A percentile compares a stretch with the other conserved stretches of the same genome.
These are phyloP conservation scores for Tachina lurida DNA, from an alignment of 2,888 invertebrate species.

Conservation along the genomic window DNA sequence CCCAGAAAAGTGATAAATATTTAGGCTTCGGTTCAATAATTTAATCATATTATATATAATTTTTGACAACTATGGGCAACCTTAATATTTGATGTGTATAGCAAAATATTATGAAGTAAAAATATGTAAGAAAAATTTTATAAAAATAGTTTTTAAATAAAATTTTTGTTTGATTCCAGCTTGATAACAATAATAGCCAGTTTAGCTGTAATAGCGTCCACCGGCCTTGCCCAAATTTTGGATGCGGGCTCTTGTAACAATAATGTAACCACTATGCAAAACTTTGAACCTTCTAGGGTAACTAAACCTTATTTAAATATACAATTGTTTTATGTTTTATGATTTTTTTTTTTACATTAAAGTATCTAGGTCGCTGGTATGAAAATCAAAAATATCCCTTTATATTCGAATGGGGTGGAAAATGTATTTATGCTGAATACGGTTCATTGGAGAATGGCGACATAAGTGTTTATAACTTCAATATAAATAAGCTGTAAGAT, in stretches of 20 bases:
- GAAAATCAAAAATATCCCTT: constrained; percentile 89
- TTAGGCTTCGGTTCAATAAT: too few relatives aligned
- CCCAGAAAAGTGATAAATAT: too few relatives aligned
- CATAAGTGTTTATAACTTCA: constrained; percentile 83
- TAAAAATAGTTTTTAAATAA: not conserved
- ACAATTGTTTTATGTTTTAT: not conserved
- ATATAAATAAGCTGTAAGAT: constrained; percentile 83
- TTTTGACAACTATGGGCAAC: too few relatives aligned
- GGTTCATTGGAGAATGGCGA: constrained; percentile 79
- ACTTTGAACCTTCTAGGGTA: constrained; percentile 84
- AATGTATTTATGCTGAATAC: constrained; percentile 88
- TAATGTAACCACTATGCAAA: constrained; percentile 84
- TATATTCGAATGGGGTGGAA: constrained; percentile 87
- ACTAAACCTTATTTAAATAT: constrained; percentile 9
- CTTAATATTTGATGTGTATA: too few relatives aligned
- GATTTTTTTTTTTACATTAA: constrained; percentile 26
- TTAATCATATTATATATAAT: too few relatives aligned
- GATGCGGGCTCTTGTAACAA: constrained; percentile 86
- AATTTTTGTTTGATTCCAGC: constrained; percentile 14
- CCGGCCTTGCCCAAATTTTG: constrained; percentile 84
- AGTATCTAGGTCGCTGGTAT: constrained; percentile 90
- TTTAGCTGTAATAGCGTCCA: not conserved
- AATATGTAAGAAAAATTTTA: not conserved
- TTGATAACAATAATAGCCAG: constrained; percentile 7
- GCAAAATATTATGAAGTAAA: not conserved